A percentile compares a stretch with the other conserved stretches of the same genome.
phyloP scores from a whole-genome alignment of 2,113 vertebrate species.

The Ardeotis arabs region DNA sequence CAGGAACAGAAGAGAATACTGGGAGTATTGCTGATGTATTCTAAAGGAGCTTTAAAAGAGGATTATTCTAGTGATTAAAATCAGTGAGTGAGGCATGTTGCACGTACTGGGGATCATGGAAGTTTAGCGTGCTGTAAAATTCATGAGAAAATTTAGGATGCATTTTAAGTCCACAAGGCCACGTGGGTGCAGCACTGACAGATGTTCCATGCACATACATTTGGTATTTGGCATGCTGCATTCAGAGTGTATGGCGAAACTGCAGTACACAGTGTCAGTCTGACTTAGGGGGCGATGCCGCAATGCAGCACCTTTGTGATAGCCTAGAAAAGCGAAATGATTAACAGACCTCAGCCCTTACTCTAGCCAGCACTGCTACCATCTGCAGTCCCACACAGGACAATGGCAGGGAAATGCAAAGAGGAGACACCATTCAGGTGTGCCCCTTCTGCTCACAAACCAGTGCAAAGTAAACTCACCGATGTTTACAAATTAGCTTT shows the following conservation, averaged over 20 bases:
- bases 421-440: background rate
- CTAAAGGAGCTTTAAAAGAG: background rate
- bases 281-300: background rate
- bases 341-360: background rate
- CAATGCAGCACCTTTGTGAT: background rate
- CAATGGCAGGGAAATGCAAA: background rate
- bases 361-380: background rate
- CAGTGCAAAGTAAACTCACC: background rate
- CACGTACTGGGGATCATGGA: background rate
- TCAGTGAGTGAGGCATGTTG: background rate
- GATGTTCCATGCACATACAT: fast-evolving
- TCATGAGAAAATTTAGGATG: background rate
- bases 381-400: background rate
- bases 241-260: background rate
- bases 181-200: fast-evolving
- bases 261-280: background rate
- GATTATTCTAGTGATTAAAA: background rate
- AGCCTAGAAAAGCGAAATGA: background rate
- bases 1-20: background rate
- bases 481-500: background rate
- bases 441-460: background rate
- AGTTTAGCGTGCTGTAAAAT: background rate
- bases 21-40: background rate
- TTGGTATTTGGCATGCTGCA: background rate
- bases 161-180: background rate